Conservation (phyloP, 2,113 vertebrate species). For the Hystrix brachyura region DNA sequence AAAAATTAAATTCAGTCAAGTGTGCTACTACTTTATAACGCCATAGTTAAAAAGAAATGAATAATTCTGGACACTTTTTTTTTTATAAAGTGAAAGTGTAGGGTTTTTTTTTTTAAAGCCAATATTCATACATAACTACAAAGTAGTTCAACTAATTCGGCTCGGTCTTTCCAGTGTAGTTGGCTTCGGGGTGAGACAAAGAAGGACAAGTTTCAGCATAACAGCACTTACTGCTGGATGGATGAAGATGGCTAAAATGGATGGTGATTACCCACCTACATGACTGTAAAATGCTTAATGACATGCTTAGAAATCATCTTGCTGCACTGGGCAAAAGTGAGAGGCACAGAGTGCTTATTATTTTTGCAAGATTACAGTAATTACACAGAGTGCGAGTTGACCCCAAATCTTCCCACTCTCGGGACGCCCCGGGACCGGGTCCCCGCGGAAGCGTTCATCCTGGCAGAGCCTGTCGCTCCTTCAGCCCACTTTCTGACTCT, state of each 20-base stretch:
- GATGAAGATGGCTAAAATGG: neutral
- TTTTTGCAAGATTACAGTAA: neutral
- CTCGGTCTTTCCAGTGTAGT: neutral
- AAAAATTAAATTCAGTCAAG: constrained; percentile 39
- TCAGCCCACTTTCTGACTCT: neutral
- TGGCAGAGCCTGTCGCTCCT: neutral
- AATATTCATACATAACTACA: neutral
- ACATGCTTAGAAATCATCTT: neutral
- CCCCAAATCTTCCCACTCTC: neutral
- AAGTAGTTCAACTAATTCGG: neutral
- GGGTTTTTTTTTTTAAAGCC: neutral
- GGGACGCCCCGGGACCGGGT: neutral
- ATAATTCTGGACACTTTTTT: constrained; percentile 35
- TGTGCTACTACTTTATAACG: neutral
- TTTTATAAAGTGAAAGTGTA: constrained; percentile 50
- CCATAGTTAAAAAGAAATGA: constrained; percentile 52
- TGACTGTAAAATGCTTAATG: neutral
- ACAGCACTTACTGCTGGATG: neutral
- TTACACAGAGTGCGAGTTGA: neutral
- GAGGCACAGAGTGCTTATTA: neutral
- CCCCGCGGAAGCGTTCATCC: neutral
- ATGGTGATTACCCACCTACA: neutral
- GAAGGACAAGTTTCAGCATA: neutral
- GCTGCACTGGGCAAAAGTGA: neutral
- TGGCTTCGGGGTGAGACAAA: neutral